Base-by-base conservation (phyloP, 1,140 invertebrate species). In the Caenorhabditis briggsae region DNA sequence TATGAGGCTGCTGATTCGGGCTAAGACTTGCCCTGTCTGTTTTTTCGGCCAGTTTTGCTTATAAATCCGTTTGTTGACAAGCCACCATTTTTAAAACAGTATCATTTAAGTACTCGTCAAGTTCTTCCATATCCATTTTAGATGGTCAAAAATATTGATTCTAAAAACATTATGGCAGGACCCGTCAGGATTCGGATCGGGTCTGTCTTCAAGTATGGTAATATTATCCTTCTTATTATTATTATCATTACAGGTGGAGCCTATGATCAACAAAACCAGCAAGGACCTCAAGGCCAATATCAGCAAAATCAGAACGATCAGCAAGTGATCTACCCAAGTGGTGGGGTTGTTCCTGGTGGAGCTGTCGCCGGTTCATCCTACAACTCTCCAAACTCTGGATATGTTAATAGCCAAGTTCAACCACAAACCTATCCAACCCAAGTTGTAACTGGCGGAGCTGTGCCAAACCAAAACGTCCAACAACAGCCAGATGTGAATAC, bases 221-320 rank as follows among this genome's bases (percentile, higher is more conserved):
- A 2, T 33, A 2, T 33, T 33, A 33, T 2, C 3, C 33, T 33
- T 33, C 3, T 33, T n/a, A n/a, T n/a, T n/a, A n/a, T n/a, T n/a
- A n/a, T n/a, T n/a, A n/a, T n/a, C n/a, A n/a, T n/a, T 33, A 33
- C 33, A 33, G 33, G 33, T 3, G 33, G 33, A 33, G 33, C 33
- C 33, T 33, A 33, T 33, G 82, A 53, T 25, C 53, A 82, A 55
- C 59, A 41, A 18, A 25, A 53, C 16, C 50, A 58, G 18, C 83
- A 84, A 65, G 43, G n/a, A 9, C 83, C 64, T 12, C 83, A 84
- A 56, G 59, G 83, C 14, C 82, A 83, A 83, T 83, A 33, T 41
- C 53, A 83, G n/a, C 82, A 83, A 58, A 48, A 84, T 23, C 83
- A 84, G 65, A 59, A 59, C 14, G 48, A 65, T 20, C 83, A 84